phyloP scores from a whole-genome alignment of 2,113 vertebrate species.

The Burhinus bistriatus region DNA sequence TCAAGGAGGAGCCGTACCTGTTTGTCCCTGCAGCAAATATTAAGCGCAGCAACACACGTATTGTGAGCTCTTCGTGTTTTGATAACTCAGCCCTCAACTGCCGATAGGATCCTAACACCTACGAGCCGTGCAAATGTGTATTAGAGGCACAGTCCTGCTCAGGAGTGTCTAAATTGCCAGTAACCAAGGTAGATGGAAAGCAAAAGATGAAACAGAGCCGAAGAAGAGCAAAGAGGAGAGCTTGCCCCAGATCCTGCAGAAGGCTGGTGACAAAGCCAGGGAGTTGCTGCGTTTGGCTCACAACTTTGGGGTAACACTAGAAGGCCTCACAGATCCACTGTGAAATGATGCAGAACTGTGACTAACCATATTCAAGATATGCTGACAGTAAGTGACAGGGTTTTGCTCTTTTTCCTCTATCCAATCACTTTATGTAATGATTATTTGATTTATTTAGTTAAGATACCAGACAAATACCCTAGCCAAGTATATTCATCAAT shows the following conservation, averaged over 20 bases:
- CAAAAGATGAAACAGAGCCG: neutral
- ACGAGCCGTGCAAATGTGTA: rapidly evolving
- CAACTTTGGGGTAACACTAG: rapidly evolving
- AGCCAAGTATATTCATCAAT: neutral
- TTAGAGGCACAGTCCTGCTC: neutral
- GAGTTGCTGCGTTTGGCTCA: neutral
- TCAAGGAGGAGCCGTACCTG: neutral
- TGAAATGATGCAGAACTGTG: neutral
- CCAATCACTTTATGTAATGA: neutral
- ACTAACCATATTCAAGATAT: rapidly evolving
- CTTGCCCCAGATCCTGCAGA: neutral
- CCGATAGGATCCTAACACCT: neutral
- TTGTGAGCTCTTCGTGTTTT: neutral
- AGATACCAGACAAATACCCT: neutral
- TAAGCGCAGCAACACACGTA: rapidly evolving
- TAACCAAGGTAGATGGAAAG: neutral
- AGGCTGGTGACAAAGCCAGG: neutral
- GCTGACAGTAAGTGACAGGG: neutral
- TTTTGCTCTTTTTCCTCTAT: neutral
- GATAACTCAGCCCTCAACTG: neutral
- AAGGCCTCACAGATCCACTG: neutral
- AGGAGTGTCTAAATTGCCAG: neutral
- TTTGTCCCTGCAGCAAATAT: neutral
- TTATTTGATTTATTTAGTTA: neutral
- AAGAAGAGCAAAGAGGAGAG: neutral